Evolutionary conservation across 2,113 vertebrate species (phyloP).

Genomic region (Orcinus orca): DNA sequence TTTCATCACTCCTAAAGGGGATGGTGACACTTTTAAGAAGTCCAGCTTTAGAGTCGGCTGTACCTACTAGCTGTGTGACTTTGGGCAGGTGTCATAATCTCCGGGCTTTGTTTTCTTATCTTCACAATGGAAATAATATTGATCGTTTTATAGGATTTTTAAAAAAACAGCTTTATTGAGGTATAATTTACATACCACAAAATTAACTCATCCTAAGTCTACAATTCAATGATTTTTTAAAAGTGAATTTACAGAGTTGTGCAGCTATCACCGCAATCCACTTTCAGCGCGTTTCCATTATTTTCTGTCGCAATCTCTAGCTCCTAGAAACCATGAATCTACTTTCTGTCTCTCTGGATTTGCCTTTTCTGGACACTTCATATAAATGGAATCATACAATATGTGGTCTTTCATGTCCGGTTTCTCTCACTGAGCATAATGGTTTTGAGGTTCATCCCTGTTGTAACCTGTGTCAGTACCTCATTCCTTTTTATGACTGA

Average conservation of each 20-base stretch:
- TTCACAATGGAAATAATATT: neutral
- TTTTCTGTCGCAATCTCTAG: neutral
- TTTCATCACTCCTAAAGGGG: neutral
- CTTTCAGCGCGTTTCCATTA: neutral
- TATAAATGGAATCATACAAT: neutral
- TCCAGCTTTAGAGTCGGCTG: neutral
- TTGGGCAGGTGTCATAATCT: neutral
- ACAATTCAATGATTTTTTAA: neutral
- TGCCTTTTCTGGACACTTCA: neutral
- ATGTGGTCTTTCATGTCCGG: neutral
- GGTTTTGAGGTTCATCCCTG: neutral
- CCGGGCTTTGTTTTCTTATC: neutral
- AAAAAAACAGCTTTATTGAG: neutral
- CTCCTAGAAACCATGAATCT: neutral
- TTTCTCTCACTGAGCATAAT: neutral
- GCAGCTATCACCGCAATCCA: neutral
- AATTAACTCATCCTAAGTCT: neutral
- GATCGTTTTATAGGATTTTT: neutral
- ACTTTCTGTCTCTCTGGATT: neutral
- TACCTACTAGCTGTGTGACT: neutral
- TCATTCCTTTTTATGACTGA: neutral
- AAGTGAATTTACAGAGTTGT: neutral
- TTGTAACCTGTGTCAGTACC: rapidly evolving
- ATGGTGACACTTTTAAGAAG: neutral
- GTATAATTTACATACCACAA: neutral